A percentile compares a stretch with the other conserved stretches of the same genome.
Evolutionary conservation across 2,888 invertebrate genomes (phyloP).

Genomic region (Sericinus montela): DNA sequence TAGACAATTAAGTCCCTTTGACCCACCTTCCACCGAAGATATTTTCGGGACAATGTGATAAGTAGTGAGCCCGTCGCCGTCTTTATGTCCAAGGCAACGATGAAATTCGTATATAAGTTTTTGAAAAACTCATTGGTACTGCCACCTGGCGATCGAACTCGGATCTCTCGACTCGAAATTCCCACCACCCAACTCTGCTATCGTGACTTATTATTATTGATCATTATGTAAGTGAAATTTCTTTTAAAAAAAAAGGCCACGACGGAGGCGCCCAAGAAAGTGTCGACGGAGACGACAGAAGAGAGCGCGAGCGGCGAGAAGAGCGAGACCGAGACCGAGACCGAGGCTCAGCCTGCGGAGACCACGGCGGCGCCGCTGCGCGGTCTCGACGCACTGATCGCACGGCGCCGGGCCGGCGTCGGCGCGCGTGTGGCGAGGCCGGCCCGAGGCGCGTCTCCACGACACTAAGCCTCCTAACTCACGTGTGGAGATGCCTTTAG

Average conservation of each 20-base stretch:
- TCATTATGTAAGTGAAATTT: no score
- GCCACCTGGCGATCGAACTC: no score
- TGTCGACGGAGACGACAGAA: slow-evolving; percentile 56
- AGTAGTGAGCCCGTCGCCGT: no score
- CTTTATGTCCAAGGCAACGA: no score
- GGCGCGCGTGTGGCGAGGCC: slow-evolving; percentile 54
- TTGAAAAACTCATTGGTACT: no score
- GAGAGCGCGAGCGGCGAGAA: slow-evolving; percentile 64
- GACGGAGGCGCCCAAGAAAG: slow-evolving; percentile 61
- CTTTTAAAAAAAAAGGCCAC: slow-evolving; percentile 51
- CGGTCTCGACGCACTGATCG: slow-evolving; percentile 83
- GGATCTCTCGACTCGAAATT: no score
- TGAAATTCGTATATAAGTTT: no score
- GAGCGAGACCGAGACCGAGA: slow-evolving; percentile 54
- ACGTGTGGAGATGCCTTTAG: slow-evolving; percentile 6
- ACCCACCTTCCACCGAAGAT: no score
- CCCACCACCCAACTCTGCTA: no score
- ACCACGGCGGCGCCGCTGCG: slow-evolving; percentile 80
- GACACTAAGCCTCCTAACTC: slow-evolving; percentile 33
- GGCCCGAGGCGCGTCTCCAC: slow-evolving; percentile 43
- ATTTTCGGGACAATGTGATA: no score
- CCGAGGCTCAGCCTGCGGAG: slow-evolving; percentile 52
- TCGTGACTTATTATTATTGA: no score
- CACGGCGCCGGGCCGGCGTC: slow-evolving; percentile 81
- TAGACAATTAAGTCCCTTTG: no score